Base-by-base conservation (phyloP, 2,797 vertebrate species). In the Sebastes trivittatus region DNA sequence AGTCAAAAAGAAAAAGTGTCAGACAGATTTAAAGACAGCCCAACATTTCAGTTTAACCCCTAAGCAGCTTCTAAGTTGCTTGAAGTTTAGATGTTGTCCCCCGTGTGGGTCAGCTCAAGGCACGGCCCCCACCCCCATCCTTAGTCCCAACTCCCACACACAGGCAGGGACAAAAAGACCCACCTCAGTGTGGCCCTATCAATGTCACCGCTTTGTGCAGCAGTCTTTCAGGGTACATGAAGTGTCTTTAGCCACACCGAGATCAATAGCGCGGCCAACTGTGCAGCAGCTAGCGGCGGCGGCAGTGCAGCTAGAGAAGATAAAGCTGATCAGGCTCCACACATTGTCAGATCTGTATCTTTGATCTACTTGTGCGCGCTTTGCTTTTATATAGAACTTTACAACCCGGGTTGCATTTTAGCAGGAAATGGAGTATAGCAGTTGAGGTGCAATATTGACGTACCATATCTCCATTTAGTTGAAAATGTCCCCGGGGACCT, bases 181-280 rank as follows among this genome's bases (percentile, higher is more conserved):
- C 93, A 95, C 95, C 93, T 94, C 94, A 67, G 92, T 92, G 93
- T 93, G 94, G 93, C 86, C 93, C 93, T 96, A 95, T 96, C 95
- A 95, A 93, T 96, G 93, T 96, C 95, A 94, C 88, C 74, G 92
- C 93, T 94, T 95, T 95, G 92, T 95, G 88, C 68, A 66, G 90
- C 92, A 73, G 81, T 92, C 95, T 94, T 95, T 95, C 94, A 95
- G 93, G 89, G 91, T 95, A 95, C 95, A 94, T 95, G 94, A 95
- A 94, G 94, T 94, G 94, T 94, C 93, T 94, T 94, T 90, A 92
- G 93, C 91, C 84, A 90, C 93, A 94, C 92, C 94, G 89, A 94
- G 94, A 95, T 95, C 94, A 95, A 95, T 95, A 93, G 94, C 87
- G 27, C 30, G 32, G 86, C 91, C 91, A 92, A 95, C 92, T 94